phyloP scores from a whole-genome alignment of 64 coral and sea anemone species.

The Actinia tenebrosa region DNA sequence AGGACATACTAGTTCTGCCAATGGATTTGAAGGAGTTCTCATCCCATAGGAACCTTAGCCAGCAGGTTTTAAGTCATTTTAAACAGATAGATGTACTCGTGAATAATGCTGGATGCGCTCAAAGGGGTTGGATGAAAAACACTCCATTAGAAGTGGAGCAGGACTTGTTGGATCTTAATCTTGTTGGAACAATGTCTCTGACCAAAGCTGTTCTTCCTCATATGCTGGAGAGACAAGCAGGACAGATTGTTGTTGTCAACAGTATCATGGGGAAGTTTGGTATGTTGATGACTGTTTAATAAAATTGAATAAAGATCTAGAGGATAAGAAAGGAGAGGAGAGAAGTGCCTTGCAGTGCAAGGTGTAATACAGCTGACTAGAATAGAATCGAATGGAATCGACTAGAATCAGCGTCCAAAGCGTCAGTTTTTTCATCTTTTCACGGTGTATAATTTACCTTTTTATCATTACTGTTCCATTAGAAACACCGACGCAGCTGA shows the following conservation, averaged over 20 bases:
- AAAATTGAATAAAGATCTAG: too few species aligned
- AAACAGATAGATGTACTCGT: not conserved
- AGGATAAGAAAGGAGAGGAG: too few species aligned
- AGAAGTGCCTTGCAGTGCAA: too few species aligned
- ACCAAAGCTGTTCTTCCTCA: constrained; percentile 79
- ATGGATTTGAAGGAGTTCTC: constrained; percentile 48
- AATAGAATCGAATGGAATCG: too few species aligned
- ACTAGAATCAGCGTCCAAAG: too few species aligned
- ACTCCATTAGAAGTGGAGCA: constrained; percentile 40
- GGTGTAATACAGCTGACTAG: too few species aligned
- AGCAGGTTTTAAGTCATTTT: not conserved
- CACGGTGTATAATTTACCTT: too few species aligned
- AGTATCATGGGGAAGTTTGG: constrained; percentile 78
- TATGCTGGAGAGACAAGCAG: constrained; percentile 53
- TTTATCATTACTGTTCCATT: too few species aligned
- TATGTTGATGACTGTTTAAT: constrained; percentile 19
- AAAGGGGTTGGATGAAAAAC: not conserved
- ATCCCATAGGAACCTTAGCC: constrained; percentile 18
- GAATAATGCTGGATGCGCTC: not conserved
- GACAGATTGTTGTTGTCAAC: constrained; percentile 80
- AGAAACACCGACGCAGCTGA: too few species aligned
- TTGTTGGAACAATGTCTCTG: constrained; percentile 74
- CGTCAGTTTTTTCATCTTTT: too few species aligned
- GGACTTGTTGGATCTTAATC: constrained; percentile 53
- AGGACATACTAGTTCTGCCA: constrained; percentile 53